Evolutionary conservation across 2,113 vertebrate genomes (phyloP), one percentile per base, ranked within the genome.

Genomic region (Vombatus ursinus): DNA sequence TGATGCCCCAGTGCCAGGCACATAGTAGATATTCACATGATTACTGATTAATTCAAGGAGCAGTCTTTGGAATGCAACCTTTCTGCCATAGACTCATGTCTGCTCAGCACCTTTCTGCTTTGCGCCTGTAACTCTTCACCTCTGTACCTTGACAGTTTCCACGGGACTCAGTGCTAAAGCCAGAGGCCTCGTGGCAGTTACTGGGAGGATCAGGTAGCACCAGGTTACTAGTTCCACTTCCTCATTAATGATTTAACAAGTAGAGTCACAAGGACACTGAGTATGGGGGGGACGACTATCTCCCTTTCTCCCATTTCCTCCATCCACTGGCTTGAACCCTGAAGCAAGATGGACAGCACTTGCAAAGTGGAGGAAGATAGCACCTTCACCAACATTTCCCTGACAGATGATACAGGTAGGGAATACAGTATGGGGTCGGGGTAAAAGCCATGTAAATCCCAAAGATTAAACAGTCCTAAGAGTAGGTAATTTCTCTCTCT

Each of bases 191-290:
- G 77, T 51, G 47, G 53, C n/a, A 84, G 49, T 51, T 47, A 5
- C 47, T n/a, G n/a, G 50, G 48, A 84, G 91, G 92, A 95, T 97
- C 95, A 92, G 91, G 48, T 77, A 68, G 93, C 94, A 95, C 96
- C 97, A 97, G 94, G 44, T 4, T 68, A 50, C 31, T 24, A 9
- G 52, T 50, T 77, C 3, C 0, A 0, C 90, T 93, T 11, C 0
- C 24, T 95, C 91, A 97, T 96, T 97, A 98, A 98, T 97, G 95
- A 97, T 98, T 98, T 90, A 97, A 95, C 97, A 92, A 93, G 93
- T 25, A 57, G 0, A 1, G n/a, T 93, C 94, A 53, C 84, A 44
- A 28, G 92, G 61, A 77, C 14, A n/a, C 61, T 77, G 61, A 77
- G 61, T 68, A n/a, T 16, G 14, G 4, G 61, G 31, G 3, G 57